Conservation (phyloP, 2,113 vertebrate species). For the Ammodytes marinus region DNA sequence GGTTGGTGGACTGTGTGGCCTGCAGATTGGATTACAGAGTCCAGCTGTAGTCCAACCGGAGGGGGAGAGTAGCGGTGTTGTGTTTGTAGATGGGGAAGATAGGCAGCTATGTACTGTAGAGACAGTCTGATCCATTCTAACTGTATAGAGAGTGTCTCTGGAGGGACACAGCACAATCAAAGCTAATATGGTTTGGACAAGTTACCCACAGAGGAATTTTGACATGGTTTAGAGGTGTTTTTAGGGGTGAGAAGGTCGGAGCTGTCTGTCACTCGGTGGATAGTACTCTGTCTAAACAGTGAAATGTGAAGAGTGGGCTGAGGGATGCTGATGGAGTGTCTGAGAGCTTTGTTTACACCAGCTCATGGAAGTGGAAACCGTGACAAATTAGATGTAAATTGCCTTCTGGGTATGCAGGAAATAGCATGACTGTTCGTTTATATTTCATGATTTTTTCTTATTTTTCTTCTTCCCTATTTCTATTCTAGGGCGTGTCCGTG, state of each 20-base stretch:
- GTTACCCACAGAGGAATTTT: slow-evolving; percentile 41
- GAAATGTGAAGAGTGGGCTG: slow-evolving; percentile 11
- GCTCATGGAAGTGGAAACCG: slow-evolving; percentile 13
- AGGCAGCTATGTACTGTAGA: slow-evolving; percentile 12
- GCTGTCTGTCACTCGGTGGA: slow-evolving; percentile 40
- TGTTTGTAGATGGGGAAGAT: slow-evolving; percentile 46
- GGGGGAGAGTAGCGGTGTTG: slow-evolving; percentile 36
- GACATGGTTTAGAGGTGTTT: slow-evolving; percentile 16
- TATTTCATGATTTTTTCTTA: slow-evolving; percentile 4
- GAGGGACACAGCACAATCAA: slow-evolving; percentile 31
- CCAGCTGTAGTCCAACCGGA: slow-evolving; percentile 53
- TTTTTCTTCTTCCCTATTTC: slow-evolving; percentile 23
- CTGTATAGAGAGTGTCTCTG: slow-evolving; percentile 37
- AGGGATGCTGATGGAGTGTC: slow-evolving; percentile 9
- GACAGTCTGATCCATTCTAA: slow-evolving; percentile 60
- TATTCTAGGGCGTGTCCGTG: slow-evolving; percentile 56
- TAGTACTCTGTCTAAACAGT: slow-evolving; percentile 8
- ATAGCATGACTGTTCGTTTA: background rate
- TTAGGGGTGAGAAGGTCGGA: slow-evolving; percentile 45
- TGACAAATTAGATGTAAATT: slow-evolving; percentile 15
- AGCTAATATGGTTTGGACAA: slow-evolving; percentile 18
- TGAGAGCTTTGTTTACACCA: background rate
- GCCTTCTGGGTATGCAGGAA: background rate
- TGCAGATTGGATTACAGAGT: slow-evolving; percentile 69
- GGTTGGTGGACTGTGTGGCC: slow-evolving; percentile 46